Percentiles rank a stretch among this genome's conserved stretches.
phyloP scores from a whole-genome alignment of 37 sponge, comb jelly and placozoan species.

The Lycopodina hypogea region DNA sequence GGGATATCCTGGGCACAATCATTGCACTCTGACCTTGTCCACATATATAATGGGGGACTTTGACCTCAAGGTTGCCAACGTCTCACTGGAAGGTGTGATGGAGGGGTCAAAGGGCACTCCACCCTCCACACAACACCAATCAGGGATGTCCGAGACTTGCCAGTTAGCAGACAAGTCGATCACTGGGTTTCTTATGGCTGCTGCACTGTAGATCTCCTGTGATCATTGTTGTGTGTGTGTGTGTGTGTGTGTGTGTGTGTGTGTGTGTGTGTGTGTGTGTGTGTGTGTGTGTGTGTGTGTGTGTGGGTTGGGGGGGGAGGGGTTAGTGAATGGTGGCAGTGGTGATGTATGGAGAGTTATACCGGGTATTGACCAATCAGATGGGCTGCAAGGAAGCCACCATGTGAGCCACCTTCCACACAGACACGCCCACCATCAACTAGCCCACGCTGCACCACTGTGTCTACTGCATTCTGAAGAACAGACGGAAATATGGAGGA shows the following conservation, averaged over 20 bases:
- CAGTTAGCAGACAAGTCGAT: slow-evolving; percentile 77
- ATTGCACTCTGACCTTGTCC: slow-evolving; percentile 62
- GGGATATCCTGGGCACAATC: no score
- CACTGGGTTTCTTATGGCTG: slow-evolving; percentile 86
- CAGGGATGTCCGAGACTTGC: slow-evolving; percentile 81
- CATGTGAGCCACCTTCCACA: slow-evolving; percentile 95
- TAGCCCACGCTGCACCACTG: slow-evolving; percentile 41
- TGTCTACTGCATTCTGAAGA: slow-evolving; percentile 56
- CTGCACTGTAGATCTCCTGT: slow-evolving; percentile 89
- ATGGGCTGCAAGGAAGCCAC: slow-evolving; percentile 91
- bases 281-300: not conserved
- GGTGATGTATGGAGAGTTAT: slow-evolving; percentile 23
- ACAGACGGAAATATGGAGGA: not conserved
- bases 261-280: not conserved
- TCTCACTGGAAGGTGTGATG: slow-evolving; percentile 37
- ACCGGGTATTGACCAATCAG: slow-evolving; percentile 91
- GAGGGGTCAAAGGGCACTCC: slow-evolving; percentile 59
- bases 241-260: not conserved
- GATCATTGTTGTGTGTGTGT: not conserved
- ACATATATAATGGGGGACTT: slow-evolving; percentile 77
- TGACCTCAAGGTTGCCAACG: slow-evolving; percentile 46
- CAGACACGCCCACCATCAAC: slow-evolving; percentile 64
- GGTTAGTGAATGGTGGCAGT: not conserved
- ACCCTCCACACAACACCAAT: slow-evolving; percentile 80
- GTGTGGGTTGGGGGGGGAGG: not conserved